Base-by-base conservation (phyloP, 2,888 invertebrate species). In the Malachius bipustulatus region DNA sequence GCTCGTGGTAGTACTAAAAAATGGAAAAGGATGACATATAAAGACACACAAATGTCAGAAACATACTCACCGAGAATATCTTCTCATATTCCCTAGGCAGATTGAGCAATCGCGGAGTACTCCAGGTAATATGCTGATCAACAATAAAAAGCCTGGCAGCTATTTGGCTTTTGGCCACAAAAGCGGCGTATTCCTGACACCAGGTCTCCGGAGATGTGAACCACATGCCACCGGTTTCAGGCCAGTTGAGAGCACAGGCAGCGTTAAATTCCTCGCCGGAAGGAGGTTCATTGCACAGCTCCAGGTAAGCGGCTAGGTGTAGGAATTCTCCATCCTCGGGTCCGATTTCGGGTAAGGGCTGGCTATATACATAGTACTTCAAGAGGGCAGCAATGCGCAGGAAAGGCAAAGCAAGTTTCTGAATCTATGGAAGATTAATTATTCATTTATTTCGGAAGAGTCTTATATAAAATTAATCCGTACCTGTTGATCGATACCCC, bases 41-140 rank as follows among this genome's bases (percentile, higher is more conserved):
- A 19, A 19, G 24, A 8, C n/a, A n/a, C 24, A 19, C 6, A 19
- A 8, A n/a, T 8, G 24, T 19, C 24, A 19, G n/a, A 19, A 6
- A 19, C 14, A 3, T 11, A 49, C 59, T 57, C 59, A 79, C 78
- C 61, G 84, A 82, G 60, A 90, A 90, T 43, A 90, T 75, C 51
- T 82, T 79, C 65, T 96, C 94, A 65, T 94, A 96, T 59, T 87
- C 83, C 40, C 80, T 71, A 34, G 96, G 94, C 60, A 96, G 69
- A 43, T 75, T 71, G 39, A 96, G 73, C 46, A 97, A 70, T 47
- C 77, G 73, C 12, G 96, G 94, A 51, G 76, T 76, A 50, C 75
- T 70, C 87, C 89, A 90, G 48, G 73, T 62, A 45, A 76, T 71
- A 60, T 85, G 84, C 58, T 83, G 79, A 53, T 77, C 73, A 34